Conservation (phyloP, 1,140 invertebrate species). For the Microplitis mediator region DNA sequence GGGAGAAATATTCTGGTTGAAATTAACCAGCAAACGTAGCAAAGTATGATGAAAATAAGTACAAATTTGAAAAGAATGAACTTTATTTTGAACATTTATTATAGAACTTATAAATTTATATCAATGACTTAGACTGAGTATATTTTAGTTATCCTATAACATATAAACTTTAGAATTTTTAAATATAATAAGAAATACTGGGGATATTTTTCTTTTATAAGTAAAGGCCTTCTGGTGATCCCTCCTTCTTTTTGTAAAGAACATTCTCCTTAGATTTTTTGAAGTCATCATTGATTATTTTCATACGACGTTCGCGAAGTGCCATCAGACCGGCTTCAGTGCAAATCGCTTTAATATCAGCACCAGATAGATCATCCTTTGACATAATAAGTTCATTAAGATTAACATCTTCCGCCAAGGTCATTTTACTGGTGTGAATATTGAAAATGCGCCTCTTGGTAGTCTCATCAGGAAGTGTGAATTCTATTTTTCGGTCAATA, state of each 20-base stretch:
- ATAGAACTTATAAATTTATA: too few relatives aligned
- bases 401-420: slow-evolving; percentile 95
- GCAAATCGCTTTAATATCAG: slow-evolving; percentile 96
- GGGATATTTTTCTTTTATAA: slow-evolving; percentile 70
- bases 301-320: slow-evolving; percentile 96
- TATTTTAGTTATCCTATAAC: too few relatives aligned
- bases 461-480: slow-evolving; percentile 98
- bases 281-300: slow-evolving; percentile 99
- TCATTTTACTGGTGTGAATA: slow-evolving; percentile 99
- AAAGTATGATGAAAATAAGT: too few relatives aligned
- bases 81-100: too few relatives aligned
- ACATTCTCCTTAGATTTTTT: slow-evolving; percentile 99
- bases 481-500: slow-evolving; percentile 99
- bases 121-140: too few relatives aligned
- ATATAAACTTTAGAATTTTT: too few relatives aligned
- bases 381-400: slow-evolving; percentile 98
- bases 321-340: slow-evolving; percentile 99
- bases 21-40: too few relatives aligned
- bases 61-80: too few relatives aligned
- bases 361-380: slow-evolving; percentile 99
- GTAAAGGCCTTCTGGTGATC: slow-evolving; percentile 98
- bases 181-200: not conserved
- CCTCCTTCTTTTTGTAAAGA: slow-evolving; percentile 99
- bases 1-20: too few relatives aligned
- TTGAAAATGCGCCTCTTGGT: slow-evolving; percentile 98